Evolutionary conservation across 2,888 invertebrate species (phyloP), one percentile per base, ranked within the genome.

Genomic region (Tupiocoris notatus): DNA sequence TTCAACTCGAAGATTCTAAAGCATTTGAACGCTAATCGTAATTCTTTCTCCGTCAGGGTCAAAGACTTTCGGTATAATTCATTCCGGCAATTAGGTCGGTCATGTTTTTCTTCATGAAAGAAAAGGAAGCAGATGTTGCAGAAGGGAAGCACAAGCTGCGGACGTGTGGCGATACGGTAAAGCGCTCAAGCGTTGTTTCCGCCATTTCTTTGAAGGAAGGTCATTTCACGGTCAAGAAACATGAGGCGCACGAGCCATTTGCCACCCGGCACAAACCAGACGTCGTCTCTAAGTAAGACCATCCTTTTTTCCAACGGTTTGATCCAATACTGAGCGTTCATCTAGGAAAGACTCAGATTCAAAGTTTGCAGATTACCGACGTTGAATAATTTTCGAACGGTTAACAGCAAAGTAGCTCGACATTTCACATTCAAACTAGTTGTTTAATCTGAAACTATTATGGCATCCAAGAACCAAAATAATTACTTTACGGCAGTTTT

Each of bases 111-210:
- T 39, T 39, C 39, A 39, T 7, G 39, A 12, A 12, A 25, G 1
- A 56, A 57, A 39, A 61, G 63, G 73, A 62, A 63, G 22, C 73
- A 73, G 73, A 61, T 73, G 70, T 58, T 24, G 61, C 12, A 21
- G 24, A 21, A 63, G 24, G 20, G 23, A 17, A 61, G 24, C n/a
- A 2, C 58, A 57, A 6, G 62, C 57, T 23, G 23, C 9, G 64
- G 58, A 25, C 65, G 75, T 75, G 75, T 66, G 64, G 65, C 65
- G 75, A 58, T 75, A 64, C 75, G 75, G 65, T 58, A 16, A 24
- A 24, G 57, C 65, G 58, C 64, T 21, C 75, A 75, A 75, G 75
- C 75, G 75, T 75, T 56, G 75, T 75, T 75, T 75, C 75, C 75
- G 75, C 75, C 65, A 75, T 59, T n/a, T 75, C 54, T 57, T 54